A percentile compares a stretch with the other conserved stretches of the same genome.
phyloP scores from a whole-genome alignment of 2,797 vertebrate genomes.

The Knipowitschia caucasica region DNA sequence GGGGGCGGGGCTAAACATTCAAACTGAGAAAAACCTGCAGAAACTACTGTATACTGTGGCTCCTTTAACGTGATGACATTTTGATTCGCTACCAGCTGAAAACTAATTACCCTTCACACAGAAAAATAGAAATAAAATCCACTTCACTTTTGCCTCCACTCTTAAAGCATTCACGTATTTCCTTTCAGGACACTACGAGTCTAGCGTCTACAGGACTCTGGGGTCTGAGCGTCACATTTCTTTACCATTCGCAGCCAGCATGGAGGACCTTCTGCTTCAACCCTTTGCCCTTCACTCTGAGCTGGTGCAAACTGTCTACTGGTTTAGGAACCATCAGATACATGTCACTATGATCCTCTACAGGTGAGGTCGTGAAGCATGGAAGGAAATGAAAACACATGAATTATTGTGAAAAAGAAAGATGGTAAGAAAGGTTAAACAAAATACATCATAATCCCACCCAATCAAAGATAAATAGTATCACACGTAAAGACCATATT shows the following conservation, averaged over 20 bases:
- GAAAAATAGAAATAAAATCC: no score
- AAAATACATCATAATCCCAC: not conserved
- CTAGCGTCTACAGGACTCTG: not conserved
- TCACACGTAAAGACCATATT: no score
- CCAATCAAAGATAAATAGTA: not conserved
- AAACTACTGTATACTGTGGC: no score
- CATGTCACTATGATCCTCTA: conserved; percentile 88
- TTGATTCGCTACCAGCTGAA: no score
- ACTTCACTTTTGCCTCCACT: no score
- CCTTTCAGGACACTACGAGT: not conserved
- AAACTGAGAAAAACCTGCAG: no score
- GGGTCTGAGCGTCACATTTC: conserved; percentile 72
- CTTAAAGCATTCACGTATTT: no score
- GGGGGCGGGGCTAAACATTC: no score
- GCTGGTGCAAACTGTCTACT: conserved; percentile 87
- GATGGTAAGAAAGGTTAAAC: conserved; percentile 1
- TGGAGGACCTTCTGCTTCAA: conserved; percentile 88
- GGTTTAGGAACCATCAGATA: conserved; percentile 90
- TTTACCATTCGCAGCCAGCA: conserved; percentile 86
- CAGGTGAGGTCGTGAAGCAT: conserved; percentile 44
- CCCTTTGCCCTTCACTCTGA: conserved; percentile 89
- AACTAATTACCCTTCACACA: no score
- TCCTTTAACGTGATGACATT: no score
- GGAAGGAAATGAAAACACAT: conserved; percentile 11
- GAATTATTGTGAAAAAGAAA: conserved; percentile 60